Base-by-base conservation (phyloP, 1,140 invertebrate species). In the Gryllus bimaculatus region DNA sequence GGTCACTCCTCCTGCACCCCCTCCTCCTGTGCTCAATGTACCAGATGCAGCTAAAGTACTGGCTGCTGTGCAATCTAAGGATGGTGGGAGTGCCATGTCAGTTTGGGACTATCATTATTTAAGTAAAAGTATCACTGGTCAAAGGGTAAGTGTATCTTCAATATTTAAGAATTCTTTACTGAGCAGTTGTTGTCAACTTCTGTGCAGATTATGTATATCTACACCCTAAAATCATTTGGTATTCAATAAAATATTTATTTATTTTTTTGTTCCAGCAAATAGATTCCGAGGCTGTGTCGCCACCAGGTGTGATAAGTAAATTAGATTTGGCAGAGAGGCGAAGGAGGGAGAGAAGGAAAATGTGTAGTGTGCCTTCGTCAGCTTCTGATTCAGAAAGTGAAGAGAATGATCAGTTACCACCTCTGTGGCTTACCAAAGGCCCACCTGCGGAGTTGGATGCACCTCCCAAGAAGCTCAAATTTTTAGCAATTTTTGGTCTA, bases 401-500 rank as follows among this genome's bases (percentile, higher is more conserved):
- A 8, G 84, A 85, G 0, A 84, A 85, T 8, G 85, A 86, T 85
- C 21, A 76, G 8, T 20, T 80, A 15, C 48, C 79, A 49, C 15
- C 75, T 18, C 54, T 81, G 8, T 79, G 80, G 85, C 85, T 88
- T 8, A 86, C 86, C 15, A 88, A 88, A 83, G 87, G 87, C 48
- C 87, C 87, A 8, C 87, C 87, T 8, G 85, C 86, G 8, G 86
- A 87, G 79, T 82, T 86, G 2, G 85, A 86, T 75, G 85, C 85
- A 81, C 84, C 86, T 0, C 84, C 86, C 48, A 82, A 85, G 54
- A 88, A 88, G 81, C 80, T 88, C 8, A 81, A 84, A 0, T 88
- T 88, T 79, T 83, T 88, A 20, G 84, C 85, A 0, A 86, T 87
- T 80, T 88, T 88, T 80, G 87, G 86, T 15, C 80, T 88, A 8